A percentile compares a stretch with the other conserved stretches of the same genome.
Conservation (phyloP, 2,888 invertebrate species). For the Phortica okadai region DNA sequence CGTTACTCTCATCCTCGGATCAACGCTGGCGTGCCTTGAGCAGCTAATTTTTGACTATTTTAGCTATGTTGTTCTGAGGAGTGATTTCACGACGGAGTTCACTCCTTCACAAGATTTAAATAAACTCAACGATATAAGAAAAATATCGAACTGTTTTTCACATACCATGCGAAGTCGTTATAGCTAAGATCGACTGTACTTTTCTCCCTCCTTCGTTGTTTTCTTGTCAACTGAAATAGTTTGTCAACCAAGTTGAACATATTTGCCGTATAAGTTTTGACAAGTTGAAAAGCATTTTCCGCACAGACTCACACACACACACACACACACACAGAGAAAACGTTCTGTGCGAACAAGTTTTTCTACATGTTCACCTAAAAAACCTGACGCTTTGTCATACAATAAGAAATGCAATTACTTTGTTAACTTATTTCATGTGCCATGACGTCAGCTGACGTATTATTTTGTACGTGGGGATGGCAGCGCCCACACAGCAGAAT, state of each 20-base stretch:
- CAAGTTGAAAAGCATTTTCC: constrained; percentile 25
- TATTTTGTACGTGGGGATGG: neutral
- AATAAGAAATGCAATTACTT: constrained; percentile 25
- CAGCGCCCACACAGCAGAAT: neutral
- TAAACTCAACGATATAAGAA: no score
- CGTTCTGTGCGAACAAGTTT: constrained; percentile 7
- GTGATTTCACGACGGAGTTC: no score
- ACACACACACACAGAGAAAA: neutral
- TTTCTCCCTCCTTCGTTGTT: neutral
- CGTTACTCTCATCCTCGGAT: no score
- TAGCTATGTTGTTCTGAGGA: no score
- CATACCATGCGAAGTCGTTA: neutral
- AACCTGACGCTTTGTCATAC: neutral
- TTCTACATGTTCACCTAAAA: constrained; percentile 1
- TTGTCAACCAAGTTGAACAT: neutral
- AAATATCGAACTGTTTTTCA: neutral
- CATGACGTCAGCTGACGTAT: neutral
- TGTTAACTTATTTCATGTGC: constrained; percentile 18
- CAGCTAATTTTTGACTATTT: no score
- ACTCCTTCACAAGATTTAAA: no score
- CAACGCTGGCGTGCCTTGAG: no score
- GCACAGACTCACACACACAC: constrained; percentile 7
- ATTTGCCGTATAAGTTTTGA: constrained; percentile 12
- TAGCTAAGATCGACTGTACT: neutral
- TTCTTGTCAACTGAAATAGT: constrained; percentile 18